Conservation (phyloP, 2,113 vertebrate species). For the Oreochromis spilurus region DNA sequence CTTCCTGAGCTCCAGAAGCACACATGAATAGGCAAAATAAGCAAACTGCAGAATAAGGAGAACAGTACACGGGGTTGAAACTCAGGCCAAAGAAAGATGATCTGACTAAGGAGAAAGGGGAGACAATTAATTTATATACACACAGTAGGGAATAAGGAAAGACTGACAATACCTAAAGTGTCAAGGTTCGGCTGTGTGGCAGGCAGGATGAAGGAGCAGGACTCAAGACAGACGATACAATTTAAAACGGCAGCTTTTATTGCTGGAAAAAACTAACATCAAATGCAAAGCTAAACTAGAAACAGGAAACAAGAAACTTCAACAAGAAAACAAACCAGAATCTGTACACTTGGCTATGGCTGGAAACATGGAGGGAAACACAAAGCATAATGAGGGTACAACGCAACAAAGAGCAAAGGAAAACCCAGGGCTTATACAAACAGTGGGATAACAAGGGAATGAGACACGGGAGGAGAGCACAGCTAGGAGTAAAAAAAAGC, state of each 20-base stretch:
- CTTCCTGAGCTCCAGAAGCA: not conserved
- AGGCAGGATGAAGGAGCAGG: not conserved
- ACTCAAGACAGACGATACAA: not conserved
- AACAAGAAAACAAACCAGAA: too few relatives aligned
- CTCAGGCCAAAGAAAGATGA: rapidly evolving
- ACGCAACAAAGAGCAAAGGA: too few relatives aligned
- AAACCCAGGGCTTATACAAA: too few relatives aligned
- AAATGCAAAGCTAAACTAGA: not conserved
- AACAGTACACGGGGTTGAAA: not conserved
- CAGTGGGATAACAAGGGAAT: too few relatives aligned
- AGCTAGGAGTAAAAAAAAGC: not conserved
- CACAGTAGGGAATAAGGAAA: not conserved
- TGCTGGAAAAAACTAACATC: not conserved
- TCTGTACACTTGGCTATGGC: too few relatives aligned
- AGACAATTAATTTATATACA: rapidly evolving
- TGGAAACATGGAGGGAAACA: too few relatives aligned
- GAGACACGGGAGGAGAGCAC: not conserved
- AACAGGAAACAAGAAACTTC: too few relatives aligned
- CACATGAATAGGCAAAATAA: not conserved
- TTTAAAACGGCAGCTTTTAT: not conserved
- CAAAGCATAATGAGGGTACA: too few relatives aligned
- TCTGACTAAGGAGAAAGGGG: not conserved
- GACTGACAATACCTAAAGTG: not conserved
- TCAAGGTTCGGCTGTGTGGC: not conserved
- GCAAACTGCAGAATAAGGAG: not conserved